A percentile compares a stretch with the other conserved stretches of the same genome.
These are phyloP conservation scores for Brachyhypopomus occidentalis DNA, from an alignment of 2,113 vertebrate species.

Conservation along the genomic window DNA sequence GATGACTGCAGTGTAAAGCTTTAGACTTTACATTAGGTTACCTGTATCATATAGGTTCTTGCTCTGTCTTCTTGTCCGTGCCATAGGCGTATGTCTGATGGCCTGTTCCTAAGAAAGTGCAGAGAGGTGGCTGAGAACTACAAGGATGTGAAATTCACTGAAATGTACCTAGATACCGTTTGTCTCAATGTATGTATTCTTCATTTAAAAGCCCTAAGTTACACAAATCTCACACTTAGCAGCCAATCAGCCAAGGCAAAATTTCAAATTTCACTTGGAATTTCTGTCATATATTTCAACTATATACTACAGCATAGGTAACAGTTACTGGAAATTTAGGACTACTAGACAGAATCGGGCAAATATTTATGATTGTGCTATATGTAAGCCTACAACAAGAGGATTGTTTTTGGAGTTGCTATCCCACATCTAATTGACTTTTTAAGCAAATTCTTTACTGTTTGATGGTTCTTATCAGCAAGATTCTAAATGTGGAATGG, in stretches of 20 bases:
- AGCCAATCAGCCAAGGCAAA: too few species aligned
- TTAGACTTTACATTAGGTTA: not conserved
- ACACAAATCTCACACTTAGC: too few species aligned
- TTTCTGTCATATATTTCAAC: too few species aligned
- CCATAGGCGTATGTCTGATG: constrained; percentile 94
- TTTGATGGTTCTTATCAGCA: not conserved
- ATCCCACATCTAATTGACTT: not conserved
- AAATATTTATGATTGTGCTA: too few species aligned
- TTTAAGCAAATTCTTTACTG: not conserved
- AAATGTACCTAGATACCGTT: constrained; percentile 97
- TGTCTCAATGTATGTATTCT: constrained; percentile 88
- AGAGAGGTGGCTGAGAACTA: constrained; percentile 93
- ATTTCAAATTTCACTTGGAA: too few species aligned
- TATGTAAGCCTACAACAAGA: too few species aligned
- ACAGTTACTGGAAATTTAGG: too few species aligned
- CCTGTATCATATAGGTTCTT: too few species aligned
- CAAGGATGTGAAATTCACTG: constrained; percentile 95
- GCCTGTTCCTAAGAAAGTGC: constrained; percentile 93
- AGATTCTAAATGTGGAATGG: not conserved
- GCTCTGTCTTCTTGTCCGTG: constrained; percentile 32
- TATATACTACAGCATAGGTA: too few species aligned
- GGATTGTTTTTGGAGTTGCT: too few species aligned
- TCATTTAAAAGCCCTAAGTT: not conserved
- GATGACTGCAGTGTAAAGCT: not conserved
- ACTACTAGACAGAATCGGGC: too few species aligned